These are phyloP conservation scores for Chiloscyllium plagiosum DNA, from an alignment of 2,113 vertebrate genomes.

Conservation along the genomic window DNA sequence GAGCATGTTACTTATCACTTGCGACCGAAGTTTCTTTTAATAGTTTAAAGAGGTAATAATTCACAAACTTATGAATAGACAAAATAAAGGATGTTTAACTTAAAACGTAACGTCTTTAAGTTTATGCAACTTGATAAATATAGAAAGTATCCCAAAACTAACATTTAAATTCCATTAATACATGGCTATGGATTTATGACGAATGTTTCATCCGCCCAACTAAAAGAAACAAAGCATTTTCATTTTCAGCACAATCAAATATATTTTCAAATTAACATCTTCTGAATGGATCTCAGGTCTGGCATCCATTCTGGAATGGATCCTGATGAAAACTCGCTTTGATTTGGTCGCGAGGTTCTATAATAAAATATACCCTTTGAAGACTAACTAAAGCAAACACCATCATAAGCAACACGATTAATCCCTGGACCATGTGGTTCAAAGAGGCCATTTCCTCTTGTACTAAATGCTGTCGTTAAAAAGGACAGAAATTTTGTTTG, in stretches of 20 bases:
- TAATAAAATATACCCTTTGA: not conserved
- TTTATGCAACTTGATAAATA: not conserved
- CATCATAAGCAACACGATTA: not conserved
- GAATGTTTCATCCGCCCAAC: not conserved
- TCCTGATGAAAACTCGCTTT: not conserved
- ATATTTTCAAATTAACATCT: not conserved
- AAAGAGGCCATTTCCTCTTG: not conserved
- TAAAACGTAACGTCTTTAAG: not conserved
- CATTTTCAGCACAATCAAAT: not conserved
- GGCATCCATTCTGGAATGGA: not conserved
- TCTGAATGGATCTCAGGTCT: not conserved
- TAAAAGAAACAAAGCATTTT: not conserved
- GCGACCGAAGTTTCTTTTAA: not conserved
- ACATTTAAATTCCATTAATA: not conserved
- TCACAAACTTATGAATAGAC: not conserved
- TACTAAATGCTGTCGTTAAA: not conserved
- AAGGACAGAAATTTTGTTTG: not conserved
- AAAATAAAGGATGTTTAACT: not conserved
- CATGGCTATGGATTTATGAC: not conserved
- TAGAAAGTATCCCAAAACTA: not conserved
- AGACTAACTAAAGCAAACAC: constrained; percentile 17
- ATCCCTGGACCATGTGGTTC: constrained; percentile 16
- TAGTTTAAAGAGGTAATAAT: not conserved
- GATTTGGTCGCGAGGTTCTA: not conserved
- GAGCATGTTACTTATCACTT: not conserved